These are phyloP conservation scores for Allobates femoralis DNA, from an alignment of 2,797 vertebrate genomes.

Conservation along the genomic window DNA sequence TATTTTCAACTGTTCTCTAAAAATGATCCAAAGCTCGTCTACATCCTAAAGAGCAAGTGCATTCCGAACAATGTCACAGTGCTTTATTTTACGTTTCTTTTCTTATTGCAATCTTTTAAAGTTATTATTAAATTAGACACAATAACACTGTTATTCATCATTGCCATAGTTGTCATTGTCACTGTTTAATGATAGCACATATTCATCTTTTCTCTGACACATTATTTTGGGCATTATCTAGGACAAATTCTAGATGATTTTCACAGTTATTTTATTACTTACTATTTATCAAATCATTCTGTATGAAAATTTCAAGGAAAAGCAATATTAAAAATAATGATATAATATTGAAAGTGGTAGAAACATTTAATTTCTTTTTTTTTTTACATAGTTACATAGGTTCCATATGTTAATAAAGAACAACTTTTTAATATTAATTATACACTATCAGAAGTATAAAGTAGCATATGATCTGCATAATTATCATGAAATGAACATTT, in stretches of 20 bases:
- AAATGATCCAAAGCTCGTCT: slow-evolving; percentile 19
- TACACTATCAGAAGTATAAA: too few relatives aligned
- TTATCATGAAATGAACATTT: too few relatives aligned
- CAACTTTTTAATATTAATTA: too few relatives aligned
- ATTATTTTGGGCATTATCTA: not conserved
- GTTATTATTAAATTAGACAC: slow-evolving; percentile 6
- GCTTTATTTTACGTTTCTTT: slow-evolving; percentile 10
- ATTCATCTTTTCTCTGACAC: not conserved
- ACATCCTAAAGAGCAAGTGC: slow-evolving; percentile 1
- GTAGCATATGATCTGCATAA: too few relatives aligned
- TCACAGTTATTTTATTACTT: not conserved
- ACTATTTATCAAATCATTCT: not conserved
- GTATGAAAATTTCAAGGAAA: not conserved
- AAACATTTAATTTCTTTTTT: not conserved
- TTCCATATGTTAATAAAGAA: too few relatives aligned
- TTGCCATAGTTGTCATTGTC: not conserved
- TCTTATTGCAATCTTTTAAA: not conserved
- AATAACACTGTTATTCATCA: not conserved
- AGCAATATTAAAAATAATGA: too few relatives aligned
- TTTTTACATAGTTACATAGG: not conserved
- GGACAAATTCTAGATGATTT: not conserved
- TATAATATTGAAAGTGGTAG: too few relatives aligned
- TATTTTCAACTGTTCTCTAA: slow-evolving; percentile 44
- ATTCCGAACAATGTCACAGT: slow-evolving; percentile 26
- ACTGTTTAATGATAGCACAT: not conserved